phyloP scores from a whole-genome alignment of 2,113 vertebrate species.

The Salvelinus alpinus region DNA sequence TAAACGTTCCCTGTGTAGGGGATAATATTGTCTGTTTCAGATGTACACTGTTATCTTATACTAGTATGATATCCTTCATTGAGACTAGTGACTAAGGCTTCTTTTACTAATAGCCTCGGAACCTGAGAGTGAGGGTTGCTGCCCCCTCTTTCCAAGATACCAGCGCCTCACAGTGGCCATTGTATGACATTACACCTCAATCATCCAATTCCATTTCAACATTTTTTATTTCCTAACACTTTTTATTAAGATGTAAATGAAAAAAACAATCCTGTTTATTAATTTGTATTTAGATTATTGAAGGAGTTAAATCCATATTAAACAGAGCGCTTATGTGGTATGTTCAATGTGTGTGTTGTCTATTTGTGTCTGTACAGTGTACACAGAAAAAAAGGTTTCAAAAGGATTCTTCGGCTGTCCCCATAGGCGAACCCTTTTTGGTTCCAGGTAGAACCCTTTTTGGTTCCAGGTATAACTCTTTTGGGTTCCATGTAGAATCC shows the following conservation, averaged over 20 bases:
- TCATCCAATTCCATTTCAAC: slow-evolving; percentile 1
- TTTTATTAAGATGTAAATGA: slow-evolving; percentile 9
- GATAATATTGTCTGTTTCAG: slow-evolving; percentile 35
- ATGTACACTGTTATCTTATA: background rate
- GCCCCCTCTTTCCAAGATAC: background rate
- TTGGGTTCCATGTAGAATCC: too few species aligned
- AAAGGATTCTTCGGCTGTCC: too few species aligned
- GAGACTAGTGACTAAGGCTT: background rate
- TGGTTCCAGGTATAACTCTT: too few species aligned
- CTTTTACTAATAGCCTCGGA: background rate
- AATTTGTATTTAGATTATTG: slow-evolving; percentile 19
- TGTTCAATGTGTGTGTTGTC: background rate
- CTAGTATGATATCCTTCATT: background rate
- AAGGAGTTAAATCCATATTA: slow-evolving; percentile 43
- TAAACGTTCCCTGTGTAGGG: slow-evolving; percentile 33
- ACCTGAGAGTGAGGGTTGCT: background rate
- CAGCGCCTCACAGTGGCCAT: slow-evolving; percentile 38
- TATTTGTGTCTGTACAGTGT: background rate
- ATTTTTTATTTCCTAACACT: background rate
- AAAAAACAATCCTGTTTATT: slow-evolving; percentile 15
- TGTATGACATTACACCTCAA: background rate
- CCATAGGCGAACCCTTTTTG: too few species aligned
- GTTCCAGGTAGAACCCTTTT: too few species aligned
- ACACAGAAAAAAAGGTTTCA: too few species aligned
- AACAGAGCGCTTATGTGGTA: slow-evolving; percentile 28